Base-by-base conservation (phyloP, 2,888 invertebrate species). In the Dicyrtoma fusca region DNA sequence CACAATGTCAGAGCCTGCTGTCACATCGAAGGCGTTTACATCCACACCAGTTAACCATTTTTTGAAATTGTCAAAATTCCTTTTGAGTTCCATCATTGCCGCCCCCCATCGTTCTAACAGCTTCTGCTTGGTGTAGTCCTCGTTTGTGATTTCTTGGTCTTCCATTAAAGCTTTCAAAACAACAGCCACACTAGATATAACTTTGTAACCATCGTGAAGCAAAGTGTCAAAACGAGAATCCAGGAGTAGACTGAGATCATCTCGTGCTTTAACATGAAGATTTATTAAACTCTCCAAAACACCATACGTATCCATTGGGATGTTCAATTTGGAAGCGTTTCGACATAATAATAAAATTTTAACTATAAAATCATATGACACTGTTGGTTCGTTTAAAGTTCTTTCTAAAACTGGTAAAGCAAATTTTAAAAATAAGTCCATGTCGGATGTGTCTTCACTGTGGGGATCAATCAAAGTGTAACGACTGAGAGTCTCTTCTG, bases 261-360 rank as follows among this genome's bases (percentile, higher is more conserved):
- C 47, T 45, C 73, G 44, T 21, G 69, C 69, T 21, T 69, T 55
- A 14, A 73, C 55, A 26, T 73, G 73, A 13, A 73, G 45, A n/a
- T 47, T 69, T 5, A 69, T 69, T 2, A 73, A 63, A n/a, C 57
- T 47, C 47, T 73, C 73, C 55, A 73, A 64, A 63, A 73, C 55
- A 11, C 57, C 51, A 23, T 69, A 45, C 13, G 47, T 69, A 10
- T 63, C 49, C 11, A 34, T 53, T 44, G 69, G 63, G 14, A 73
- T 44, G 47, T 51, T 55, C 23, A 64, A 64, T 26, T 63, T 69
- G 3, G 55, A 53, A n/a, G 62, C 57, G 17, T 63, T 69, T 8
- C 55, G 47, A 5, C 44, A 13, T n/a, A 69, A 57, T 21, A 69
- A 34, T 10, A 73, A 21, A 25, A 69, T 51, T 17, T 63, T 63